Conservation (phyloP, 2,888 invertebrate genomes). For the Xestia sexstrigata region DNA sequence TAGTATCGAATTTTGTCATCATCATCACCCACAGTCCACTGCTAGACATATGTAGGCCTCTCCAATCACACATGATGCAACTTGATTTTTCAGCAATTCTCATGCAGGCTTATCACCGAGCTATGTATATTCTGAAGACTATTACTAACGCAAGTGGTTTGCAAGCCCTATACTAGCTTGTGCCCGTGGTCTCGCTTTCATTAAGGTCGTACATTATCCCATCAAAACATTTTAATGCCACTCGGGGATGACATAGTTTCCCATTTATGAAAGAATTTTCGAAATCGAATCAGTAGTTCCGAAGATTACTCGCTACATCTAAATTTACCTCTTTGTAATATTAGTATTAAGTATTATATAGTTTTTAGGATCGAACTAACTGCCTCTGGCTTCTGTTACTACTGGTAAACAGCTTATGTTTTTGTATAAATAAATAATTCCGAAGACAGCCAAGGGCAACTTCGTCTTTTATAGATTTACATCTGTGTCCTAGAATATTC, state of each 20-base stretch:
- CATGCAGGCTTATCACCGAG: neutral
- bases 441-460: constrained; percentile 9
- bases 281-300: neutral
- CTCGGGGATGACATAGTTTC: neutral
- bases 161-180: neutral
- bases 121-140: neutral
- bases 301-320: neutral
- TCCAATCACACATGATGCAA: neutral
- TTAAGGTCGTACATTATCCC: neutral
- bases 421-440: neutral
- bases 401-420: constrained; percentile 12
- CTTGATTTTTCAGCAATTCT: neutral
- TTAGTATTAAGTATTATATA: neutral
- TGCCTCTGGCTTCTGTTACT: neutral
- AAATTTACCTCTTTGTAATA: neutral
- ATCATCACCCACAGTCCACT: neutral
- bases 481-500: neutral
- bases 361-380: neutral
- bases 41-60: neutral
- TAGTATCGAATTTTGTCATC: too few relatives aligned
- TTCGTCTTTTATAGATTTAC: constrained; percentile 6
- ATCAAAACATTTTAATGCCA: neutral
- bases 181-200: neutral
- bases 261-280: neutral
- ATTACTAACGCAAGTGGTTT: neutral